A percentile compares a stretch with the other conserved stretches of the same genome.
Evolutionary conservation across 2,113 vertebrate genomes (phyloP).

Genomic region (Platycercus adscitus): DNA sequence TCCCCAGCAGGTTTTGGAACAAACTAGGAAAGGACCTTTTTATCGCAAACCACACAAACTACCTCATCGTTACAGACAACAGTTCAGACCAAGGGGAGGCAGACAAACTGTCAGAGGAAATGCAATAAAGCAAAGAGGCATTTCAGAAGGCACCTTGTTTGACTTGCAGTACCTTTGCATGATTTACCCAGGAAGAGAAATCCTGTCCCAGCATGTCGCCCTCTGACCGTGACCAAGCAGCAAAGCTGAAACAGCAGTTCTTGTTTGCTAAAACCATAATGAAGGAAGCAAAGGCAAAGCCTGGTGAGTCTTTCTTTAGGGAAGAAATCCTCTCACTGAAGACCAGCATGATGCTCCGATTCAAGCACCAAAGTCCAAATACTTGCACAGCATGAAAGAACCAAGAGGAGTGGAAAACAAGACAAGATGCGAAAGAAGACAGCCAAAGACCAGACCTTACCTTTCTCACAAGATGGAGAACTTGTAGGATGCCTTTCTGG

Average conservation of each 20-base stretch:
- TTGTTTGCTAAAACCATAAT: neutral
- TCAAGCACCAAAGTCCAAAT: neutral
- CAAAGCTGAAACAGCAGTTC: neutral
- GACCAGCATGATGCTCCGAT: neutral
- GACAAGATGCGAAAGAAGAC: neutral
- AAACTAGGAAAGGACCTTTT: constrained; percentile 7
- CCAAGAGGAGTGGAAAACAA: neutral
- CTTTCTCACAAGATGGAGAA: neutral
- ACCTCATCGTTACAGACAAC: neutral
- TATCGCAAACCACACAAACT: constrained; percentile 18
- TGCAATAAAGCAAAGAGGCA: neutral
- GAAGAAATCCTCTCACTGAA: neutral
- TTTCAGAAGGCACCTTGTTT: constrained; percentile 31
- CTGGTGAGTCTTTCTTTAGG: neutral
- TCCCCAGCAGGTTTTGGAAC: constrained; percentile 13
- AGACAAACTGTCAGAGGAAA: neutral
- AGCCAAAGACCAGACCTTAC: neutral
- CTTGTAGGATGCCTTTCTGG: neutral
- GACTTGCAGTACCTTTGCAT: neutral
- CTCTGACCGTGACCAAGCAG: neutral
- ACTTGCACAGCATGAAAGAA: neutral
- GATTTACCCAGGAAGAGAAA: neutral
- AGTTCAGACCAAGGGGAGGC: neutral
- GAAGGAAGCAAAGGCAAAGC: neutral
- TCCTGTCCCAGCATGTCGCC: neutral